Conservation (phyloP, 2,797 vertebrate genomes). For the Leucoraja ocellata region DNA sequence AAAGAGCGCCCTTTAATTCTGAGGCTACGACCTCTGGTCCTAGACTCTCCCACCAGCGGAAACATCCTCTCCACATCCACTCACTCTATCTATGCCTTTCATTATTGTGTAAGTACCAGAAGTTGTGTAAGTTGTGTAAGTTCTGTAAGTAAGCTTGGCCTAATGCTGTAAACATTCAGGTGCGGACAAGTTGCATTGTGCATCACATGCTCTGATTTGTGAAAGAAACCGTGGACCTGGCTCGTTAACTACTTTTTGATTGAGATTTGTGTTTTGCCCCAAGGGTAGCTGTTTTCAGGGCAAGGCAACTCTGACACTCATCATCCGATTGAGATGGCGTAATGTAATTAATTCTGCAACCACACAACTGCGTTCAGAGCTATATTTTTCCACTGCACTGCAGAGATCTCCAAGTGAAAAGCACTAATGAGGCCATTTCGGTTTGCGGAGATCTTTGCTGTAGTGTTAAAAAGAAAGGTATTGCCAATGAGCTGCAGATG, state of each 20-base stretch:
- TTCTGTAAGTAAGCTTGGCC: neutral
- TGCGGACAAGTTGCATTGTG: too few species aligned
- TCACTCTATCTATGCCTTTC: too few species aligned
- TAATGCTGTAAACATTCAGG: neutral
- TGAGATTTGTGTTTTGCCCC: neutral
- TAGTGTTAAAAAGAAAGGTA: neutral
- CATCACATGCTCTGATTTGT: neutral
- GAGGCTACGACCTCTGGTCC: too few species aligned
- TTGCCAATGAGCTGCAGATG: neutral
- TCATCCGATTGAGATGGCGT: neutral
- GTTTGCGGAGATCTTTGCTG: too few species aligned
- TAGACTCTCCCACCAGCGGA: too few species aligned
- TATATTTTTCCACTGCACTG: neutral
- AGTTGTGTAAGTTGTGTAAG: too few species aligned
- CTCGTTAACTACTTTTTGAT: neutral
- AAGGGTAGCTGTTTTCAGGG: neutral
- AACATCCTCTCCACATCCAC: too few species aligned
- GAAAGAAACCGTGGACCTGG: neutral
- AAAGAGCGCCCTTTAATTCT: too few species aligned
- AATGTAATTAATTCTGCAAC: neutral
- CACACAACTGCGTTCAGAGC: neutral
- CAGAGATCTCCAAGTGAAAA: neutral
- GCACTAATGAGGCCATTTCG: too few species aligned
- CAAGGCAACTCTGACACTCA: neutral
- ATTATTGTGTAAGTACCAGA: too few species aligned